These are phyloP conservation scores for Argopecten irradians DNA, from an alignment of 1,140 invertebrate species.

Conservation along the genomic window DNA sequence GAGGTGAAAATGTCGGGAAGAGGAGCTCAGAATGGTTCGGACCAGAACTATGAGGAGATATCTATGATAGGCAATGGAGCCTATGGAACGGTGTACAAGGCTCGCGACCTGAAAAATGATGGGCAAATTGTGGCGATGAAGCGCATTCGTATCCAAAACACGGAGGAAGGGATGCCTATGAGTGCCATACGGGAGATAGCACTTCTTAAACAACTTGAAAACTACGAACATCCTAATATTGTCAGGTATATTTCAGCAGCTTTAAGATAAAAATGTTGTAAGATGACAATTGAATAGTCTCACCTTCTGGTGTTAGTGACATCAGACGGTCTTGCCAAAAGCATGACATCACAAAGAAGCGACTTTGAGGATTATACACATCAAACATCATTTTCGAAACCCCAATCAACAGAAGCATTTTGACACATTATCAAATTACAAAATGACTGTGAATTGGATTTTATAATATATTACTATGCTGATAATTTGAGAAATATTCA, in stretches of 20 bases:
- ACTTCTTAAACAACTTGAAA: slow-evolving; percentile 87
- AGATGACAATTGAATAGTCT: too few relatives aligned
- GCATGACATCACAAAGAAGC: too few relatives aligned
- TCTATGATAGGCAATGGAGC: slow-evolving; percentile 74
- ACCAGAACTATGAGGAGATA: slow-evolving; percentile 72
- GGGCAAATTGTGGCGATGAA: slow-evolving; percentile 95
- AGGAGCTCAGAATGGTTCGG: slow-evolving; percentile 43
- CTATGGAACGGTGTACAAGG: slow-evolving; percentile 77
- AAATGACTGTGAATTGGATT: too few relatives aligned
- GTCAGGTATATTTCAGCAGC: slow-evolving; percentile 79
- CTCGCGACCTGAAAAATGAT: slow-evolving; percentile 70
- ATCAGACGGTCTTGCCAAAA: too few relatives aligned
- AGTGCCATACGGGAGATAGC: slow-evolving; percentile 96
- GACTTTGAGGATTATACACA: too few relatives aligned
- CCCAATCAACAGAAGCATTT: too few relatives aligned
- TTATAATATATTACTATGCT: too few relatives aligned
- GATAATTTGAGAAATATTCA: too few relatives aligned
- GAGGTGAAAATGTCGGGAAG: slow-evolving; percentile 34
- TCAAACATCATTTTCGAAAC: too few relatives aligned
- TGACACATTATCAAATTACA: too few relatives aligned
- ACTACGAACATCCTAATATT: slow-evolving; percentile 88
- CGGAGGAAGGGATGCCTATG: slow-evolving; percentile 92
- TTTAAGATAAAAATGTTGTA: too few relatives aligned
- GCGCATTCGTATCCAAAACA: slow-evolving; percentile 87
- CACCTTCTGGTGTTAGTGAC: too few relatives aligned